Conservation (phyloP, 1,140 invertebrate species). For the Aphelinus certus region DNA sequence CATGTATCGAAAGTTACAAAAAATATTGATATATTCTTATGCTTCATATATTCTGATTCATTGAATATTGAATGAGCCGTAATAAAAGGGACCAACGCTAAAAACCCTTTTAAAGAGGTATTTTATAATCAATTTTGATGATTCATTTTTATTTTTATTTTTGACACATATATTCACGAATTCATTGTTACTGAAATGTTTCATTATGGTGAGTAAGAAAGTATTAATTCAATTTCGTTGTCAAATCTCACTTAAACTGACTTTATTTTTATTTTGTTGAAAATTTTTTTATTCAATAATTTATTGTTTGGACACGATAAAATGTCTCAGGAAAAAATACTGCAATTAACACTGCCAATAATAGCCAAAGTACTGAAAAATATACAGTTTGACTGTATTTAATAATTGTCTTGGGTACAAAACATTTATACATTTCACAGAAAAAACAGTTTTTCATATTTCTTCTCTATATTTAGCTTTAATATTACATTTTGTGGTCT, state of each 20-base stretch:
- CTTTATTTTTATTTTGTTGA: not conserved
- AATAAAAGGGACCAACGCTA: constrained; percentile 16
- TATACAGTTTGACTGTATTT: constrained; percentile 14
- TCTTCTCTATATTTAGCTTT: constrained; percentile 3
- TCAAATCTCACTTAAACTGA: no score
- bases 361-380: constrained; percentile 40
- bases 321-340: constrained; percentile 19
- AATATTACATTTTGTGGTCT: constrained; percentile 18
- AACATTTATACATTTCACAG: not conserved
- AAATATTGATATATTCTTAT: constrained; percentile 7
- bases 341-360: constrained; percentile 42
- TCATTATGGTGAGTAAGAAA: no score
- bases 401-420: constrained; percentile 5
- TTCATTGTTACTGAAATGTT: not conserved
- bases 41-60: not conserved
- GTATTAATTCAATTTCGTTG: no score
- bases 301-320: constrained; percentile 10
- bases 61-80: constrained; percentile 8
- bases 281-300: constrained; percentile 17
- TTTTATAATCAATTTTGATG: constrained; percentile 19
- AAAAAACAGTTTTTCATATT: constrained; percentile 14
- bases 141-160: constrained; percentile 23
- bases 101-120: constrained; percentile 8
- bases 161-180: not conserved
- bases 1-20: not conserved